Percentiles rank a stretch among this genome's conserved stretches.
Evolutionary conservation across 2,888 invertebrate genomes (phyloP).

Genomic region (Leptarthrus brevirostris): DNA sequence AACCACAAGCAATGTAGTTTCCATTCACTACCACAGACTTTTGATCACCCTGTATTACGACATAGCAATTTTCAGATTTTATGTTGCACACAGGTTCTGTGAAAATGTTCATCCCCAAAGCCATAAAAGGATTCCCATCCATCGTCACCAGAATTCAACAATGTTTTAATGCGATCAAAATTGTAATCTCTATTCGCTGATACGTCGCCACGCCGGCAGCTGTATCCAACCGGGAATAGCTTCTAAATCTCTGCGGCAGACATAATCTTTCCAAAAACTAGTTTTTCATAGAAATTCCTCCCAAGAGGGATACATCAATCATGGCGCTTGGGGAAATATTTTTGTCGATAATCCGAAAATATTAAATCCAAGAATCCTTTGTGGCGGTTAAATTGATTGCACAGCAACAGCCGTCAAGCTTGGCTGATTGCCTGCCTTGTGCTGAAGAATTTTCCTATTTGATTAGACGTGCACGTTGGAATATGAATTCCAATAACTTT

Average conservation of each 20-base stretch:
- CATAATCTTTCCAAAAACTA: constrained; percentile 19
- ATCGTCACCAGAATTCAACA: background rate
- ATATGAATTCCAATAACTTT: constrained; percentile 46
- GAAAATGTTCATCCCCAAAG: too few relatives aligned
- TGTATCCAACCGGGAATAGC: too few relatives aligned
- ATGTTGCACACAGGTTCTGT: too few relatives aligned
- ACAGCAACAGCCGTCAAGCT: background rate
- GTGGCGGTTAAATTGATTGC: constrained; percentile 25
- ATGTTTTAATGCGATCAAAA: constrained; percentile 16
- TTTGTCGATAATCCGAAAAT: constrained; percentile 31
- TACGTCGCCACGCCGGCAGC: too few relatives aligned
- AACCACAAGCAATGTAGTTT: too few relatives aligned
- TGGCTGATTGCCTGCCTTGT: background rate
- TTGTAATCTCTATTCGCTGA: background rate
- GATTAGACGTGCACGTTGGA: constrained; percentile 3
- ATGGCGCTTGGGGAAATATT: constrained; percentile 20
- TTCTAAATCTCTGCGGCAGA: background rate
- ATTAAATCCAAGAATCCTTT: constrained; percentile 19
- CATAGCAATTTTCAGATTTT: too few relatives aligned
- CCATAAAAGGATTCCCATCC: too few relatives aligned
- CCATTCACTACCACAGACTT: too few relatives aligned
- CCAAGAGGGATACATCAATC: constrained; percentile 38
- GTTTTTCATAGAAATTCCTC: background rate
- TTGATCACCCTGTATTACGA: too few relatives aligned
- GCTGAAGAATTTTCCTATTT: background rate